These are phyloP conservation scores for Sarotherodon lohbergeri DNA, from an alignment of 2,113 vertebrate genomes.

Conservation along the genomic window DNA sequence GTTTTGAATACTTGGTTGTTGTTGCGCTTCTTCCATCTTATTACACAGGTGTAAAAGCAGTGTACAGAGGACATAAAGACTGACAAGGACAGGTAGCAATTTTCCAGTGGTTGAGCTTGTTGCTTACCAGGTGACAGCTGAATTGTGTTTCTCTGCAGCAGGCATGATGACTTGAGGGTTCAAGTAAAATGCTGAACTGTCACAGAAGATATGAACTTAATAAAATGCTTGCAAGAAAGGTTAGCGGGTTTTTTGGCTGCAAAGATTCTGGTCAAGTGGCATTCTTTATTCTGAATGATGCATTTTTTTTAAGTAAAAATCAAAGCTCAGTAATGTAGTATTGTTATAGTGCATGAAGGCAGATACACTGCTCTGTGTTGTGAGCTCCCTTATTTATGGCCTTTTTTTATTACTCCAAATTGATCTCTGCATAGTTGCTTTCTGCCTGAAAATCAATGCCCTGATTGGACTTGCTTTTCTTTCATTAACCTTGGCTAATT, in stretches of 20 bases:
- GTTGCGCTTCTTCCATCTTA: not conserved
- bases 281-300: not conserved
- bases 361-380: not conserved
- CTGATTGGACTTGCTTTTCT: constrained; percentile 52
- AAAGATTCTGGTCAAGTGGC: not conserved
- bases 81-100: constrained; percentile 36
- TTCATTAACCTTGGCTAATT: constrained; percentile 51
- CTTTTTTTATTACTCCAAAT: constrained; percentile 38
- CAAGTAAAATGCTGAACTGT: constrained; percentile 13
- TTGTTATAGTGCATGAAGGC: not conserved
- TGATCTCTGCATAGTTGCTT: constrained; percentile 25
- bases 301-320: not conserved
- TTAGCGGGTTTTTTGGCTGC: not conserved
- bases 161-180: constrained; percentile 37
- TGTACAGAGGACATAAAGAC: not conserved
- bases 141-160: not conserved
- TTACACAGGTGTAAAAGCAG: not conserved
- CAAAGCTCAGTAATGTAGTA: not conserved
- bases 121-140: constrained; percentile 19
- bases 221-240: not conserved
- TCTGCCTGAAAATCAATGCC: constrained; percentile 58
- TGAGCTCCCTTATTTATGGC: constrained; percentile 34
- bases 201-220: not conserved
- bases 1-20: not conserved
- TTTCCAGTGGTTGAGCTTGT: constrained; percentile 35